Evolutionary conservation across 2,113 vertebrate species (phyloP).

Genomic region (Lepus timidus): DNA sequence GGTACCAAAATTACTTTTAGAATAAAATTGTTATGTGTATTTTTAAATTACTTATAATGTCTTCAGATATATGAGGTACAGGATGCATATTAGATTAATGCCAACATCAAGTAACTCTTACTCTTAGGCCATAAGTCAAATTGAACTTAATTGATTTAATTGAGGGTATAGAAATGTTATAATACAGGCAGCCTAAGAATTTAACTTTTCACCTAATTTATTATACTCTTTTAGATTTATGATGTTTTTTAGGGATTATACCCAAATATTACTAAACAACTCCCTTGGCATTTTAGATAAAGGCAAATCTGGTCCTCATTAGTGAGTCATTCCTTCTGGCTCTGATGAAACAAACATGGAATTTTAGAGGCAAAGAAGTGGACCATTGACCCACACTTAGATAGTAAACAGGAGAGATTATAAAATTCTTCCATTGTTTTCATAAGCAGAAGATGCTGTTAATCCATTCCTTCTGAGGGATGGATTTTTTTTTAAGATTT

Average conservation of each 20-base stretch:
- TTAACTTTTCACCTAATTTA: background rate
- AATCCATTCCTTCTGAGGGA: background rate
- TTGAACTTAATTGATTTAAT: background rate
- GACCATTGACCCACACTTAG: slow-evolving; percentile 17
- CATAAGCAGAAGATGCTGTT: background rate
- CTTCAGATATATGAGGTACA: background rate
- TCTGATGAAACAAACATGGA: slow-evolving; percentile 49
- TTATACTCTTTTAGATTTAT: slow-evolving; percentile 41
- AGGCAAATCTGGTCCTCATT: slow-evolving; percentile 74
- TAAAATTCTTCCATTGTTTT: slow-evolving; percentile 24
- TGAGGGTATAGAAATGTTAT: background rate
- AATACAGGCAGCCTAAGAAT: background rate
- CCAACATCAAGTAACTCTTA: background rate
- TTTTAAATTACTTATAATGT: background rate
- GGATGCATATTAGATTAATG: background rate
- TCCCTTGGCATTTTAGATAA: slow-evolving; percentile 59
- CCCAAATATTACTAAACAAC: slow-evolving; percentile 69
- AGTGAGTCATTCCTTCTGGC: slow-evolving; percentile 79
- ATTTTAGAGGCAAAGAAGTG: slow-evolving; percentile 46
- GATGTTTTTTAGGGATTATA: slow-evolving; percentile 49
- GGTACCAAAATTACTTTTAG: background rate
- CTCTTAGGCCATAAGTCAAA: background rate
- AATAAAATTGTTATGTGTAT: background rate
- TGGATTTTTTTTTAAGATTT: background rate
- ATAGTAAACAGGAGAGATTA: background rate